Conservation (phyloP, 2,888 invertebrate species). For the Hypolimnas misippus region DNA sequence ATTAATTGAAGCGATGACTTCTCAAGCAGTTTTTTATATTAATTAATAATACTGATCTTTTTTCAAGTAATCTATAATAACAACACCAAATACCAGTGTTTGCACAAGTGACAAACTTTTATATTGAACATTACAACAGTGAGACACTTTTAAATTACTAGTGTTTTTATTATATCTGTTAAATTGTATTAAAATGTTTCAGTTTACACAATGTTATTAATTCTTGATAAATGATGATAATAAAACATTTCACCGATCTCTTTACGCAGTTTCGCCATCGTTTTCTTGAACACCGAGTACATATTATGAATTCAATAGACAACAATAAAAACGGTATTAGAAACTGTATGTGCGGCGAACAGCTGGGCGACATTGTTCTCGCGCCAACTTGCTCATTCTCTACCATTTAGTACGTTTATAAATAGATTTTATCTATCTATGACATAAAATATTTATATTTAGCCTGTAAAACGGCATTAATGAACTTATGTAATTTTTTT, state of each 20-base stretch:
- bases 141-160: no score
- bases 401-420: slow-evolving; percentile 34
- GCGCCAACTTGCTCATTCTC: slow-evolving; percentile 41
- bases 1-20: no score
- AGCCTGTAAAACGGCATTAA: background rate
- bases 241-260: slow-evolving; percentile 20
- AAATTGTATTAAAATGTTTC: background rate
- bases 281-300: slow-evolving; percentile 35
- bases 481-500: background rate
- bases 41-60: no score
- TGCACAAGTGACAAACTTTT: no score
- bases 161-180: background rate
- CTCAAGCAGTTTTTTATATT: no score
- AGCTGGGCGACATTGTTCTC: slow-evolving; percentile 39
- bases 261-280: slow-evolving; percentile 18
- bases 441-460: slow-evolving; percentile 21
- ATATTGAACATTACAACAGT: no score
- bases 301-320: slow-evolving; percentile 19
- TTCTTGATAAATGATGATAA: background rate
- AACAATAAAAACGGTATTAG: slow-evolving; percentile 29
- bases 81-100: no score
- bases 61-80: no score
- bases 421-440: slow-evolving; percentile 40
- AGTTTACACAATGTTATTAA: background rate
- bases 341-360: slow-evolving; percentile 26